Evolutionary conservation across 2,797 vertebrate species (phyloP).

Genomic region (Phrynocephalus forsythii): DNA sequence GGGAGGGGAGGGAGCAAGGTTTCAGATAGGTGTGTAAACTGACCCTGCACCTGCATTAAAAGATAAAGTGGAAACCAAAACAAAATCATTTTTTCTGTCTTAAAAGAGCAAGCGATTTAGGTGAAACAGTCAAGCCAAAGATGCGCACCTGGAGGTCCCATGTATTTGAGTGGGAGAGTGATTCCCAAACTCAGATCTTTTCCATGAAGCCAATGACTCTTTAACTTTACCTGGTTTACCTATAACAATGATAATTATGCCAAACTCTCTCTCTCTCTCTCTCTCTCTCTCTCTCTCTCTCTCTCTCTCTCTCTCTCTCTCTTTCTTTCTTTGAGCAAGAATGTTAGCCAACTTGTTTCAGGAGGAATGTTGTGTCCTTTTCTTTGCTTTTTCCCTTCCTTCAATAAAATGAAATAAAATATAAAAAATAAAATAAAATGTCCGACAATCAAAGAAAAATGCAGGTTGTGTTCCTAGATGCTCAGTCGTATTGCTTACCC

Average conservation of each 20-base stretch:
- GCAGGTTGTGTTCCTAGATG: neutral
- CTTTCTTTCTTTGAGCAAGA: neutral
- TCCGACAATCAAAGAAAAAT: neutral
- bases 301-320: neutral
- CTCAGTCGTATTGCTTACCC: neutral
- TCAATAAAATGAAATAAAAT: neutral
- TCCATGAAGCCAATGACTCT: neutral
- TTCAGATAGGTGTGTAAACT: constrained; percentile 5
- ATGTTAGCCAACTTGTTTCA: neutral
- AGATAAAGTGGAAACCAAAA: neutral
- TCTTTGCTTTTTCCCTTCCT: no score
- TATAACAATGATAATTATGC: neutral
- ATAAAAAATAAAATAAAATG: neutral
- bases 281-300: neutral
- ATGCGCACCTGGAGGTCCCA: neutral
- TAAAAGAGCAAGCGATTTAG: neutral
- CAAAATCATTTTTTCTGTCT: neutral
- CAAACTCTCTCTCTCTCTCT: neutral
- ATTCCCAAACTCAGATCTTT: neutral
- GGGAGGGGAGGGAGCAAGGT: neutral
- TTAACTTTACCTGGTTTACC: neutral
- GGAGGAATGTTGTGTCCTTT: neutral
- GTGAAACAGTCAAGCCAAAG: neutral
- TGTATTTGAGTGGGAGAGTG: neutral
- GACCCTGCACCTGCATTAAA: neutral